These are phyloP conservation scores for Amia ocellicauda DNA, from an alignment of 2,113 vertebrate genomes.

Conservation along the genomic window DNA sequence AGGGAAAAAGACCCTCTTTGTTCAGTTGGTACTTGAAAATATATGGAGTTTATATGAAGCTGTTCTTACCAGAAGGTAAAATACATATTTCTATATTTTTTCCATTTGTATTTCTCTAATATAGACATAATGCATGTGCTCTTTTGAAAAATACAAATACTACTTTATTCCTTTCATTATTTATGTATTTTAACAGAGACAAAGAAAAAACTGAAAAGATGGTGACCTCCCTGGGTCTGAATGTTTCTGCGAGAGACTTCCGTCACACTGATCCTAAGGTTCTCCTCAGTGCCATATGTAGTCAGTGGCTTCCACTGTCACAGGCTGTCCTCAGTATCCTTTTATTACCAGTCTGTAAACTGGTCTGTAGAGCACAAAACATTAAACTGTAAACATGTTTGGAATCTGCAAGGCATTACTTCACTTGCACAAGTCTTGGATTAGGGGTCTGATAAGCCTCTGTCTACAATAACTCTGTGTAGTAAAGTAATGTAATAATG, in stretches of 20 bases:
- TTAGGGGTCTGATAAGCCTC: too few relatives aligned
- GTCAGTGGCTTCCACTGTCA: slow-evolving; percentile 91
- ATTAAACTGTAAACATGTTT: too few relatives aligned
- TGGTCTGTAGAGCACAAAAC: too few relatives aligned
- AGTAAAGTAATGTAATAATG: too few relatives aligned
- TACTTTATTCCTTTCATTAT: neutral
- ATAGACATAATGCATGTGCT: neutral
- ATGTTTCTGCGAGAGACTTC: slow-evolving; percentile 76
- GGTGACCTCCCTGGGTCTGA: slow-evolving; percentile 79
- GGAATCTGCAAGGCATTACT: neutral
- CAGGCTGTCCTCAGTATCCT: slow-evolving; percentile 92
- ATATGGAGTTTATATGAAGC: slow-evolving; percentile 97
- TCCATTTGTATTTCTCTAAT: neutral
- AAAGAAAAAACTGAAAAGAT: slow-evolving; percentile 93
- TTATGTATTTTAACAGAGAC: slow-evolving; percentile 64
- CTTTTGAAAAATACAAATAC: neutral
- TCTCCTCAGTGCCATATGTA: slow-evolving; percentile 87
- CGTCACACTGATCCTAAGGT: slow-evolving; percentile 89
- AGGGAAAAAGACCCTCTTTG: slow-evolving; percentile 94
- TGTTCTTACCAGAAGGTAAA: slow-evolving; percentile 82
- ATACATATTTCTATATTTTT: neutral
- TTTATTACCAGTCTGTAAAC: neutral
- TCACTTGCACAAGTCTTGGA: neutral
- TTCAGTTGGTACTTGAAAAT: slow-evolving; percentile 93
- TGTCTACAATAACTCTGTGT: too few relatives aligned